Conservation (phyloP, 2,113 vertebrate species). For the Oncorhynchus gorbuscha region DNA sequence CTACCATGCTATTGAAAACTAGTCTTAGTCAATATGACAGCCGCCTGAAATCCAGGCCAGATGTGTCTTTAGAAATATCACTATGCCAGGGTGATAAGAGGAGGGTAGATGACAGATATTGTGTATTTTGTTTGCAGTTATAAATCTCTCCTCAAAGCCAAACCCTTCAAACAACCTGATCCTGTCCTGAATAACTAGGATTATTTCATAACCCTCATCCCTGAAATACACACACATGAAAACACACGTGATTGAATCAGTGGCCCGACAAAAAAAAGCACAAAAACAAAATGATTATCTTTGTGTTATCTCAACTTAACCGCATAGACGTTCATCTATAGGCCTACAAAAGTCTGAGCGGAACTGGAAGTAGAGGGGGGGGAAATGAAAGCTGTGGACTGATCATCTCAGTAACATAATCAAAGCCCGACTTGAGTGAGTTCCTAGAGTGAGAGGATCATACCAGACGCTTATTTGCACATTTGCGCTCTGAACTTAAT, state of each 20-base stretch:
- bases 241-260: not conserved
- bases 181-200: slow-evolving; percentile 66
- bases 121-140: slow-evolving; percentile 49
- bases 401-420: not conserved
- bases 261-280: not conserved
- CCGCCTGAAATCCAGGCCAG: slow-evolving; percentile 63
- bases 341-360: not conserved
- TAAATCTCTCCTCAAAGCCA: slow-evolving; percentile 52
- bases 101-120: slow-evolving; percentile 62
- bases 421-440: slow-evolving; percentile 15
- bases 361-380: not conserved
- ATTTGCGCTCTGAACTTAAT: not conserved
- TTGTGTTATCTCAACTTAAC: not conserved
- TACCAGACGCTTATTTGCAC: slow-evolving; percentile 9
- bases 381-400: not conserved
- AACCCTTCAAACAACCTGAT: slow-evolving; percentile 66
- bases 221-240: not conserved
- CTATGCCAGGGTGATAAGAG: slow-evolving; percentile 44
- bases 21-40: slow-evolving; percentile 49
- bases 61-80: slow-evolving; percentile 65
- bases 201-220: slow-evolving; percentile 57
- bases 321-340: not conserved
- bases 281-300: not conserved
- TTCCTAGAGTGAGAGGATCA: not conserved
- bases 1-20: slow-evolving; percentile 26